These are phyloP conservation scores for Microcebus murinus DNA, from an alignment of 2,113 vertebrate genomes.

Conservation along the genomic window DNA sequence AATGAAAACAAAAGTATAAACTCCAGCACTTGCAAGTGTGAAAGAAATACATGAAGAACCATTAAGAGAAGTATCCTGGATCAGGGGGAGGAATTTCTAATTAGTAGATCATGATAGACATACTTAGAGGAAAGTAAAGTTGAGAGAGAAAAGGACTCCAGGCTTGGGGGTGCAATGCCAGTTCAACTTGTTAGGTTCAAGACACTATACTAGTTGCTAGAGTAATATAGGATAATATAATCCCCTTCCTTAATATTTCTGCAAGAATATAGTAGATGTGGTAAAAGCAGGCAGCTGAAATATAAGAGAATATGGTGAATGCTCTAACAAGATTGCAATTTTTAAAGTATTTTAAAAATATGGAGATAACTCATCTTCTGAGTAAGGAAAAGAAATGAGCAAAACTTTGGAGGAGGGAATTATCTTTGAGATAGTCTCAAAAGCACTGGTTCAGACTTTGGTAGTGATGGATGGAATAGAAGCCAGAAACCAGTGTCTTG, in stretches of 20 bases:
- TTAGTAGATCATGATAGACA: background rate
- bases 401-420: background rate
- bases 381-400: background rate
- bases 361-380: background rate
- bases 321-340: background rate
- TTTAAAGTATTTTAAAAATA: background rate
- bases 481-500: background rate
- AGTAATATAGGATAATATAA: background rate
- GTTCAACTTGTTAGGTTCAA: background rate
- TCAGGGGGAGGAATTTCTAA: background rate
- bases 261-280: background rate
- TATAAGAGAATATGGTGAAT: background rate
- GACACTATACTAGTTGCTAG: background rate
- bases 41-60: background rate
- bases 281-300: background rate
- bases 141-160: background rate
- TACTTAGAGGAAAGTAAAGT: background rate
- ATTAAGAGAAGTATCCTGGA: background rate
- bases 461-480: background rate
- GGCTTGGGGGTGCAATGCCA: background rate
- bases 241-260: background rate
- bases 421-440: background rate
- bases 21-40: background rate
- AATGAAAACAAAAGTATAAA: background rate
- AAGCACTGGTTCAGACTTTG: background rate